Conservation (phyloP, 2,113 vertebrate genomes). For the Seriola aureovittata region DNA sequence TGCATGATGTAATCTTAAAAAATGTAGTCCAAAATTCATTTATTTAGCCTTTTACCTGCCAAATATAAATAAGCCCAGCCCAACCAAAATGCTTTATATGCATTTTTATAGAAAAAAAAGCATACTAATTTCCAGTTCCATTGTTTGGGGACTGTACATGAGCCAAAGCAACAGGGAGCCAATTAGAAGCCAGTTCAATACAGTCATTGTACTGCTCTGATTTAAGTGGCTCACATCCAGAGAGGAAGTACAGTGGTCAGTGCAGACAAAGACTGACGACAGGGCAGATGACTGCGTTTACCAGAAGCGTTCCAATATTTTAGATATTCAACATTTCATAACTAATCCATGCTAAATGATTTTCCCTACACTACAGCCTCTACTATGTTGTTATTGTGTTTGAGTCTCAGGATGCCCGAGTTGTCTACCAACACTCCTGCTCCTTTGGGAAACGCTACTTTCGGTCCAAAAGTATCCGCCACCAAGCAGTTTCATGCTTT, state of each 20-base stretch:
- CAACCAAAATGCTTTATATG: not conserved
- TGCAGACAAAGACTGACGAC: not conserved
- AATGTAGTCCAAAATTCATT: not conserved
- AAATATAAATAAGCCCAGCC: not conserved
- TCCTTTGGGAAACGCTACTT: not conserved
- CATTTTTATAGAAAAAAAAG: not conserved
- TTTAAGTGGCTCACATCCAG: constrained; percentile 19
- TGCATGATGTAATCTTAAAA: not conserved
- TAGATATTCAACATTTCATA: not conserved
- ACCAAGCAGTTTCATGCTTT: not conserved
- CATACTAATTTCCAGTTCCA: not conserved
- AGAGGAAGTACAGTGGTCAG: constrained; percentile 15
- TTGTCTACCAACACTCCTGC: not conserved
- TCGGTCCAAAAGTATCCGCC: not conserved
- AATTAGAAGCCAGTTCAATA: not conserved
- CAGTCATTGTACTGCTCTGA: constrained; percentile 5
- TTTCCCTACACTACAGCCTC: not conserved
- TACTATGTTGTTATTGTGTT: not conserved
- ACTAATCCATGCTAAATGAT: constrained; percentile 4
- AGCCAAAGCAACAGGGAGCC: constrained; percentile 27
- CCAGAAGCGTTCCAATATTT: not conserved
- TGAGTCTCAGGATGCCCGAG: no score
- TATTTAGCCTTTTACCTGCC: not conserved
- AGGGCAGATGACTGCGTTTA: not conserved
- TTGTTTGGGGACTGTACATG: not conserved